phyloP scores from a whole-genome alignment of 2,113 vertebrate genomes.

The Campylomormyrus numenius region DNA sequence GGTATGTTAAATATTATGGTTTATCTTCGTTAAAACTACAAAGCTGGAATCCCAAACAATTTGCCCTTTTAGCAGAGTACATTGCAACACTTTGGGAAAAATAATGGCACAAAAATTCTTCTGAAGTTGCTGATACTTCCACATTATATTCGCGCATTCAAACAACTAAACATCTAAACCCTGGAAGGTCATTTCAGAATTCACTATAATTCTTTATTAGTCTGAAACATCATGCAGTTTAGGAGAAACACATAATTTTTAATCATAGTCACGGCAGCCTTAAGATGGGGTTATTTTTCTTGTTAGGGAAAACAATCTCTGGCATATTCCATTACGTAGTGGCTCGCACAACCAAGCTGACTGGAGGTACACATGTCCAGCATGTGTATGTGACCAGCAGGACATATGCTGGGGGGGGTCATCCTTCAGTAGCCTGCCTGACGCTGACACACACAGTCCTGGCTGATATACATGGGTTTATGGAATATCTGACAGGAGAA shows the following conservation, averaged over 20 bases:
- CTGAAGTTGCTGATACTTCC: neutral
- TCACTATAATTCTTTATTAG: neutral
- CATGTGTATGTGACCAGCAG: neutral
- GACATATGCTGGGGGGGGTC: neutral
- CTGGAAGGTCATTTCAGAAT: neutral
- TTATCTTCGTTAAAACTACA: constrained; percentile 14
- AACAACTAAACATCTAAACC: neutral
- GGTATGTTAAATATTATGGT: constrained; percentile 9
- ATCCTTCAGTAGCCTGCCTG: neutral
- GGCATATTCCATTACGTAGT: neutral
- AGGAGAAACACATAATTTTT: neutral
- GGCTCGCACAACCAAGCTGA: neutral
- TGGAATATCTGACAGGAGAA: neutral
- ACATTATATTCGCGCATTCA: neutral
- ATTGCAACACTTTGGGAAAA: neutral
- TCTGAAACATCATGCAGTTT: neutral
- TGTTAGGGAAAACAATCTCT: neutral
- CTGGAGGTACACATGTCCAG: neutral
- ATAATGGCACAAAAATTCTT: neutral
- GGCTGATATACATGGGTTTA: neutral
- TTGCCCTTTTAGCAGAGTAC: neutral
- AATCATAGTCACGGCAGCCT: neutral
- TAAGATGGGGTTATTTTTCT: neutral
- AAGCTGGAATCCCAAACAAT: constrained; percentile 12
- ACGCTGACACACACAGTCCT: neutral